These are phyloP conservation scores for Bhutanitis thaidina DNA, from an alignment of 2,888 invertebrate genomes.

Conservation along the genomic window DNA sequence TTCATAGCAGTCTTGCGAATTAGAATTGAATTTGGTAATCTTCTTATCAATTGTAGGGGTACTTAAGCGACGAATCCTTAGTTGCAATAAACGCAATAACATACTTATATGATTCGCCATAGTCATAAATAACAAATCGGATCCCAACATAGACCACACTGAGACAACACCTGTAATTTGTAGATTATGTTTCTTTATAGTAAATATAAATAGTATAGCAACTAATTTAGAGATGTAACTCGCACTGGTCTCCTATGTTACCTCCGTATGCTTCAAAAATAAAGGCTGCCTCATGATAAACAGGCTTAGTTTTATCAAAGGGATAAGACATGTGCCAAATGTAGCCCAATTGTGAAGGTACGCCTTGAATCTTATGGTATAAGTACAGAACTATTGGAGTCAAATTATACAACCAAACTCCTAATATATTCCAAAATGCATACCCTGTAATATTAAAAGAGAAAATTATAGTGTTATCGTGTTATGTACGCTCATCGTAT, in stretches of 20 bases:
- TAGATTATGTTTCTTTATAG: too few relatives aligned
- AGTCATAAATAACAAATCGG: constrained; percentile 58
- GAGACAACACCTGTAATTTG: constrained; percentile 51
- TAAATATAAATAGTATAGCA: too few relatives aligned
- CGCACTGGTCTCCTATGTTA: too few relatives aligned
- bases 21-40: background rate
- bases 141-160: constrained; percentile 56
- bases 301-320: constrained; percentile 57
- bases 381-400: constrained; percentile 50
- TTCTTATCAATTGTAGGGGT: constrained; percentile 1
- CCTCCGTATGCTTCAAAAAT: constrained; percentile 53
- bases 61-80: constrained; percentile 47
- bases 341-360: constrained; percentile 44
- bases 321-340: constrained; percentile 58
- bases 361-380: constrained; percentile 41
- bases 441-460: constrained; percentile 45
- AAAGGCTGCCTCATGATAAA: constrained; percentile 47
- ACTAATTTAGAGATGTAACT: too few relatives aligned
- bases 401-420: constrained; percentile 50
- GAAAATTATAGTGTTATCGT: too few relatives aligned
- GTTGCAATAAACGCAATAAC: constrained; percentile 52
- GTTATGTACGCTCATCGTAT: too few relatives aligned
- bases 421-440: constrained; percentile 53
- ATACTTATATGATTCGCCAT: constrained; percentile 65
- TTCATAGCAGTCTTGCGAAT: constrained; percentile 36